Conservation (phyloP, 2,113 vertebrate genomes). For the Gila orcuttii region DNA sequence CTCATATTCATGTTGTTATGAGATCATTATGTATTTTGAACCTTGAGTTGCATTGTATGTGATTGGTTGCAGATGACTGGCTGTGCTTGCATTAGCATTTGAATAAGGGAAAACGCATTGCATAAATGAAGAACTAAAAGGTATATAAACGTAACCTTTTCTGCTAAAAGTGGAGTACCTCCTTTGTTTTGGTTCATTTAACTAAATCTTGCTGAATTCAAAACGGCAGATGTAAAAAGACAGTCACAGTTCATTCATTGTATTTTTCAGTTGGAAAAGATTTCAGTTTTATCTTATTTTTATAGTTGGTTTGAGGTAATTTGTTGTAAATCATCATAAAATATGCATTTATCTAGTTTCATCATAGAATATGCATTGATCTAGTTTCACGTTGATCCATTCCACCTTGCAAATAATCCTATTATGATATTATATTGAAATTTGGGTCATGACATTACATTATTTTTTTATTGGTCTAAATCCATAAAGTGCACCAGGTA, state of each 20-base stretch:
- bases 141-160: neutral
- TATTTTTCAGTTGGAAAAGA: neutral
- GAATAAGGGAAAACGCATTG: neutral
- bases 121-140: neutral
- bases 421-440: neutral
- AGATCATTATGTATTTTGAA: neutral
- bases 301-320: neutral
- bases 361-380: neutral
- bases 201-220: neutral
- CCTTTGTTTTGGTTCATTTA: neutral
- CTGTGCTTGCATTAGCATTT: neutral
- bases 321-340: neutral
- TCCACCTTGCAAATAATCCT: neutral
- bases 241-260: neutral
- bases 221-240: no score
- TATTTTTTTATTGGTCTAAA: neutral
- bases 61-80: neutral
- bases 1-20: neutral
- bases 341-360: neutral
- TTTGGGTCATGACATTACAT: neutral
- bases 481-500: neutral
- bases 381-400: neutral
- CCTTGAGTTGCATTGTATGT: neutral
- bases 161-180: neutral
- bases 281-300: neutral